Conservation (phyloP, 2,797 vertebrate genomes). For the Platalea minor region DNA sequence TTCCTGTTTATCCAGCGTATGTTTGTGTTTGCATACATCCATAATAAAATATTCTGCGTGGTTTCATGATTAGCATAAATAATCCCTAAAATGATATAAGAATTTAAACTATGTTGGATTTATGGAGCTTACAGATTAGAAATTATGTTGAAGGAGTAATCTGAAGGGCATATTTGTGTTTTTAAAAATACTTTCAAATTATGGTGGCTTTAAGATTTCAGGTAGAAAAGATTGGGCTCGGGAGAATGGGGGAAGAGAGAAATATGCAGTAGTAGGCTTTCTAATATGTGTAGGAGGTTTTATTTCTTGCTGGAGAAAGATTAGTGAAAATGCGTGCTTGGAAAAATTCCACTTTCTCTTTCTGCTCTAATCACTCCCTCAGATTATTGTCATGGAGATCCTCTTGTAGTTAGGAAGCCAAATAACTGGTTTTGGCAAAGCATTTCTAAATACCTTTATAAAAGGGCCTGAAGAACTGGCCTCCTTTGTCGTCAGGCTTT, state of each 20-base stretch:
- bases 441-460: background rate
- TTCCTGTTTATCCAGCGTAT: background rate
- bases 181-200: background rate
- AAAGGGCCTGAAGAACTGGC: background rate
- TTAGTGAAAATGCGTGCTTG: slow-evolving; percentile 22
- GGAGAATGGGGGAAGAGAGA: background rate
- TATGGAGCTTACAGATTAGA: background rate
- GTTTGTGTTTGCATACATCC: background rate
- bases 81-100: background rate
- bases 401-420: background rate
- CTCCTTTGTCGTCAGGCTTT: background rate
- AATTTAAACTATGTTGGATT: background rate
- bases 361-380: slow-evolving; percentile 31
- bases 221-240: background rate
- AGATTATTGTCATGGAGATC: slow-evolving; percentile 59
- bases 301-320: slow-evolving; percentile 36
- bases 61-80: background rate
- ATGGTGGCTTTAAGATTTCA: background rate
- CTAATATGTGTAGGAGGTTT: slow-evolving; percentile 2
- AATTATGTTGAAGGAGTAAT: background rate
- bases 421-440: background rate
- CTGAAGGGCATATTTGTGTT: background rate
- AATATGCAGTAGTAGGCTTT: background rate
- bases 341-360: slow-evolving; percentile 31
- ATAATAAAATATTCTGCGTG: background rate